Percentiles rank a stretch among this genome's conserved stretches.
Conservation (phyloP, 2,797 vertebrate species). For the Sarcophilus harrisii region DNA sequence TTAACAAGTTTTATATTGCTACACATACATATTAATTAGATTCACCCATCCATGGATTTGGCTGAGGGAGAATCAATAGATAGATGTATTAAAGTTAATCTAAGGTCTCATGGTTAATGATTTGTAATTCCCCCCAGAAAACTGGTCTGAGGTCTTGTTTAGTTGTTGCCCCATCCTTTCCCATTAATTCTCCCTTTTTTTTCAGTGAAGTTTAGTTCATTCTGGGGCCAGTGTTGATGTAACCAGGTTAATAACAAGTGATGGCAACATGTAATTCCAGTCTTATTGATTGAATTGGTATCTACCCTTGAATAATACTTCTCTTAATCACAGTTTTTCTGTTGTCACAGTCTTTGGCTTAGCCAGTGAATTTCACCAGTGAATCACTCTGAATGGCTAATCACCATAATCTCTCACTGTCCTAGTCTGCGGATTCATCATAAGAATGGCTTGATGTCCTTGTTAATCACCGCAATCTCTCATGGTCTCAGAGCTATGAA, state of each 20-base stretch:
- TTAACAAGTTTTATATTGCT: not conserved
- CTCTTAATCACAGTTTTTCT: constrained; percentile 76
- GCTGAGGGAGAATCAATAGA: constrained; percentile 53
- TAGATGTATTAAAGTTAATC: constrained; percentile 77
- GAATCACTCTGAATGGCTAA: constrained; percentile 80
- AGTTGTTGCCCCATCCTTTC: constrained; percentile 61
- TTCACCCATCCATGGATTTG: constrained; percentile 64
- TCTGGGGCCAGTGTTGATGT: constrained; percentile 53
- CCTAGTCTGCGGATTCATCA: constrained; percentile 69
- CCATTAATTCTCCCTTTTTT: constrained; percentile 61
- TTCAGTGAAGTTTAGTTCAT: constrained; percentile 69
- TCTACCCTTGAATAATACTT: constrained; percentile 44
- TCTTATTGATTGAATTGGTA: constrained; percentile 62
- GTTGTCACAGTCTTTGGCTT: constrained; percentile 65
- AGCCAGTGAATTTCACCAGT: constrained; percentile 73
- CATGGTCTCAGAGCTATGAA: constrained; percentile 55
- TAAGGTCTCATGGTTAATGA: constrained; percentile 67
- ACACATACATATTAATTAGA: constrained; percentile 70
- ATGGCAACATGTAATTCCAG: constrained; percentile 70
- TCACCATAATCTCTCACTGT: constrained; percentile 82
- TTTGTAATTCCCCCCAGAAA: constrained; percentile 68
- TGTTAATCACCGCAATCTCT: constrained; percentile 75
- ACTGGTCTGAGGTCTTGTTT: constrained; percentile 66
- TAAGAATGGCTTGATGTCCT: constrained; percentile 62
- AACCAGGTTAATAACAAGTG: constrained; percentile 82